Evolutionary conservation across 2,113 vertebrate genomes (phyloP).

Genomic region (Brachyhypopomus gauderio): DNA sequence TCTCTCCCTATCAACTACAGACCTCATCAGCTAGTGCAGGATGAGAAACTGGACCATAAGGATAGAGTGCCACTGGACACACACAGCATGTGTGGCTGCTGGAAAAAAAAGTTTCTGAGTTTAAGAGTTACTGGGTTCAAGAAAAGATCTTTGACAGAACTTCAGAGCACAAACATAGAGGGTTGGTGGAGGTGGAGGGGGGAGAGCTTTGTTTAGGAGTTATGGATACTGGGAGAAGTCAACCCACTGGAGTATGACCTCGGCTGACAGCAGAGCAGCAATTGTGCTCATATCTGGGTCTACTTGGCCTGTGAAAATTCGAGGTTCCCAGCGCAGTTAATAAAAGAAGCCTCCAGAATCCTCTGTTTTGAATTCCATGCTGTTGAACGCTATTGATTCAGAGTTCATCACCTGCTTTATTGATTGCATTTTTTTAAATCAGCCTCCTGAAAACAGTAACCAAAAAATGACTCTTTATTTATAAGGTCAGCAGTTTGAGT

Average conservation of each 20-base stretch:
- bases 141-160: conserved; percentile 47
- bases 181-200: conserved; percentile 1
- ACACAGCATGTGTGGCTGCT: conserved; percentile 32
- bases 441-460: conserved; percentile 45
- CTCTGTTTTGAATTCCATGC: conserved; percentile 57
- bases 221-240: conserved; percentile 48
- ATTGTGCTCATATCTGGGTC: conserved; percentile 55
- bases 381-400: conserved; percentile 53
- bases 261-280: conserved; percentile 54
- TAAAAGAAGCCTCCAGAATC: conserved; percentile 51
- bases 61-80: conserved; percentile 49
- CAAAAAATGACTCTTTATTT: conserved; percentile 43
- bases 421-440: conserved; percentile 53
- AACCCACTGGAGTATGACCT: conserved; percentile 56
- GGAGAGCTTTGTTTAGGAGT: conserved; percentile 52
- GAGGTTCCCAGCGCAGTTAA: conserved; percentile 49
- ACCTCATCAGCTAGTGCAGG: conserved; percentile 34
- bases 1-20: conserved; percentile 43
- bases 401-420: conserved; percentile 58
- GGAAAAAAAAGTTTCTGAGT: not conserved
- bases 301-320: conserved; percentile 48
- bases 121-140: conserved; percentile 35
- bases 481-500: conserved; percentile 34
- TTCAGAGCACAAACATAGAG: conserved; percentile 40
- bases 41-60: conserved; percentile 47